These are phyloP conservation scores for Celastrina argiolus DNA, from an alignment of 2,888 invertebrate genomes.

Conservation along the genomic window DNA sequence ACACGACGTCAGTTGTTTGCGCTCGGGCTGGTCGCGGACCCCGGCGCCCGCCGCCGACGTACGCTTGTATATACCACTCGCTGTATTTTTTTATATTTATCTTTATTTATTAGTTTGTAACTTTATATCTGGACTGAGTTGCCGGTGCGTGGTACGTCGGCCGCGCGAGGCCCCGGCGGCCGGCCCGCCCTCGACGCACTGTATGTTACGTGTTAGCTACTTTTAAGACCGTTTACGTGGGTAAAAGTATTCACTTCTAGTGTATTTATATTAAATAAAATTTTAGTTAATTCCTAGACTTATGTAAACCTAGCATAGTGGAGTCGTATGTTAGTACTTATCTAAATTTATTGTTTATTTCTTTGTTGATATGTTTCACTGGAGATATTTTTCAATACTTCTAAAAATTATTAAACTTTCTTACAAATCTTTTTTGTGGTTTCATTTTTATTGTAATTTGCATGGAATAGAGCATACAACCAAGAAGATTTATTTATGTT, in stretches of 20 bases:
- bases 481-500: too few species aligned
- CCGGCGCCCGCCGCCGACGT: conserved; percentile 12
- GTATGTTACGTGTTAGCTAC: conserved; percentile 61
- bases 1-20: too few species aligned
- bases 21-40: neutral
- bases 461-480: neutral
- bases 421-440: conserved; percentile 59
- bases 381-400: conserved; percentile 76
- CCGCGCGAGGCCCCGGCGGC: conserved; percentile 27
- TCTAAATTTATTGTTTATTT: conserved; percentile 75
- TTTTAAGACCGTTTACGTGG: conserved; percentile 56
- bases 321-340: conserved; percentile 75
- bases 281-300: conserved; percentile 76
- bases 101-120: conserved; percentile 20
- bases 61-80: conserved; percentile 9
- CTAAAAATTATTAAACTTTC: conserved; percentile 74
- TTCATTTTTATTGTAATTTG: conserved; percentile 21
- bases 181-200: conserved; percentile 53
- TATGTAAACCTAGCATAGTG: conserved; percentile 68
- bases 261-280: conserved; percentile 73
- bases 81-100: conserved; percentile 20
- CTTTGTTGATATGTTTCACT: conserved; percentile 71
- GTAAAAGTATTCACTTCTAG: conserved; percentile 67
- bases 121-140: neutral
- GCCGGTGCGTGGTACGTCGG: neutral